Evolutionary conservation across 2,888 invertebrate species (phyloP).

Genomic region (Drosophila bunnanda): DNA sequence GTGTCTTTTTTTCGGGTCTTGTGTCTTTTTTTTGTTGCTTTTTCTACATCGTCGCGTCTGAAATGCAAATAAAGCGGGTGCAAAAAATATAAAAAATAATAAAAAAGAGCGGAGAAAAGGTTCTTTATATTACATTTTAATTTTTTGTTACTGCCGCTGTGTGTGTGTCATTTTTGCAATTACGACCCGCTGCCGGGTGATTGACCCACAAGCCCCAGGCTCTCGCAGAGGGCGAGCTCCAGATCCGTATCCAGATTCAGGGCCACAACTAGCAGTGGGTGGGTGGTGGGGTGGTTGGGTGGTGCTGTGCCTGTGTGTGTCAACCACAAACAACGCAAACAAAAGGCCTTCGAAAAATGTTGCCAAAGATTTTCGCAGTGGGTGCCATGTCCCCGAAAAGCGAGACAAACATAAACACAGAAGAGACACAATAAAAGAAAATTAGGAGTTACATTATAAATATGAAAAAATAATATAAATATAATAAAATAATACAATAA

Average conservation of each 20-base stretch:
- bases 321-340: constrained; percentile 36
- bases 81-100: constrained; percentile 17
- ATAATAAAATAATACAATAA: background rate
- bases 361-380: constrained; percentile 36
- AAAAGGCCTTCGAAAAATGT: constrained; percentile 20
- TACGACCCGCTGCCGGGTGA: constrained; percentile 68
- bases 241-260: constrained; percentile 10
- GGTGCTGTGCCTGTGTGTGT: constrained; percentile 9
- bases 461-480: background rate
- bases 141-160: constrained; percentile 24
- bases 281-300: constrained; percentile 5
- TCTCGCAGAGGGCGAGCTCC: constrained; percentile 11
- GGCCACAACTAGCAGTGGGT: constrained; percentile 1
- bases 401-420: constrained; percentile 28
- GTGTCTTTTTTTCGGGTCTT: constrained; percentile 18
- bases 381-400: constrained; percentile 24
- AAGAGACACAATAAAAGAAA: background rate
- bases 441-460: background rate
- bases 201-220: constrained; percentile 61
- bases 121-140: constrained; percentile 47
- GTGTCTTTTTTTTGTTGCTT: constrained; percentile 14
- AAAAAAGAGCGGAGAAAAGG: constrained; percentile 28
- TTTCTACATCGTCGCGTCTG: constrained; percentile 41
- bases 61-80: constrained; percentile 43
- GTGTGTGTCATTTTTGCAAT: constrained; percentile 40